phyloP scores from a whole-genome alignment of 2,113 vertebrate genomes.

The Rafetus swinhoei region DNA sequence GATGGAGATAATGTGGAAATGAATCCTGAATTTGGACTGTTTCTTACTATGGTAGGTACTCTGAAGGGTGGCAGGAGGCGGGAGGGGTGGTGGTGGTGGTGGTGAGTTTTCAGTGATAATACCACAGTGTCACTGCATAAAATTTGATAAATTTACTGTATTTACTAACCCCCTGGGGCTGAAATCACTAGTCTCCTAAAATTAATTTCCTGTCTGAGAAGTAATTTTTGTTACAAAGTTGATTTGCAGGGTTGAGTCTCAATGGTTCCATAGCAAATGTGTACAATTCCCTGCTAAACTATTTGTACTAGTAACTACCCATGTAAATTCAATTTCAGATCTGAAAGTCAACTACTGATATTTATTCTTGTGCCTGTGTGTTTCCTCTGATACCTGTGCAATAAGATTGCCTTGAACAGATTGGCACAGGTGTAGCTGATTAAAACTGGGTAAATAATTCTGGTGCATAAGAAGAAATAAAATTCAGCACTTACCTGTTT shows the following conservation, averaged over 20 bases:
- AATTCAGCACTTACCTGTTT: neutral
- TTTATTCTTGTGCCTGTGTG: neutral
- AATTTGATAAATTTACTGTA: neutral
- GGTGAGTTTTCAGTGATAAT: neutral
- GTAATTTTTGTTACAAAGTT: neutral
- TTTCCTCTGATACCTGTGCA: neutral
- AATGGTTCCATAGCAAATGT: neutral
- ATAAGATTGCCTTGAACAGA: neutral
- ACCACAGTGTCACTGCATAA: rapidly evolving
- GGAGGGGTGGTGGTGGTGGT: too few relatives aligned
- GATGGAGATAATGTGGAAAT: slow-evolving; percentile 94
- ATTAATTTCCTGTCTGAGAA: neutral
- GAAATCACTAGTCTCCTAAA: neutral
- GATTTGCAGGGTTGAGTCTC: neutral
- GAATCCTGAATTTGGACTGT: slow-evolving; percentile 97
- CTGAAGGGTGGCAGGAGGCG: neutral
- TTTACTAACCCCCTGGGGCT: neutral
- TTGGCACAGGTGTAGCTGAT: neutral
- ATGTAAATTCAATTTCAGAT: neutral
- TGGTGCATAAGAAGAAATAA: neutral
- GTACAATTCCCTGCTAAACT: neutral
- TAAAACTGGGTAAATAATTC: neutral
- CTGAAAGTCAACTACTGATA: neutral
- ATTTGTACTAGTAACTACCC: neutral
- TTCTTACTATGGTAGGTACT: slow-evolving; percentile 93